Evolutionary conservation across 53 echinoderm and acorn worm species (phyloP), one percentile per base, ranked within the genome.

Genomic region (Paracentrotus lividus): DNA sequence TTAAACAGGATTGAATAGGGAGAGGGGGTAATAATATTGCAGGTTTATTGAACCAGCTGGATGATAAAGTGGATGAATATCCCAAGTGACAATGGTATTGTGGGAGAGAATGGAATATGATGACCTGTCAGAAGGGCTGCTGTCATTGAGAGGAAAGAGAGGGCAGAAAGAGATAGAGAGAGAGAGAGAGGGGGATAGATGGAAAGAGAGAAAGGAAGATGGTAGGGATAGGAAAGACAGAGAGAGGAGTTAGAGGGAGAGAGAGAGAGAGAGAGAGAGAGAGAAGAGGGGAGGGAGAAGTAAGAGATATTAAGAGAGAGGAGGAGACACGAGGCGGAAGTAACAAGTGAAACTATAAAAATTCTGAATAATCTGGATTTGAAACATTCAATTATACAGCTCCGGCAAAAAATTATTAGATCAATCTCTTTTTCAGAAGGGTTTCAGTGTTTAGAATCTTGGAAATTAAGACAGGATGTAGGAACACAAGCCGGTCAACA

Each of bases 21-120:
- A 56, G 57, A 12, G 2, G 85, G 55, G 85, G 55, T 26, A 38
- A 34, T 86, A 89, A 65, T 64, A 44, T 58, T 56, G 60, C 18
- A 43, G 65, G 89, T 66, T 86, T 89, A 40, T 65, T 89, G 89
- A 42, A 59, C 61, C 89, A 89, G 89, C 89, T 89, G 89, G 54
- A 58, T 15, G 4, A 23, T 15, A 65, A 42, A 61, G 89, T 36
- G 65, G 40, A 59, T 59, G 33, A 59, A 65, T 29, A 89, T 89
- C 89, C 64, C 89, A 21, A 42, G 89, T 61, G 89, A 89, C 42
- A 89, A 13, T 45, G 89, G 60, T 42, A 89, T 89, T 47, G n/a
- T 89, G 43, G 29, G 61, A 13, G 42, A 89, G 65, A 23, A 65
- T 42, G 65, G 45, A 21, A 61, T 51, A 88, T 52, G 60, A 89